Evolutionary conservation across 2,113 vertebrate species (phyloP).

Genomic region (Holacanthus passer): DNA sequence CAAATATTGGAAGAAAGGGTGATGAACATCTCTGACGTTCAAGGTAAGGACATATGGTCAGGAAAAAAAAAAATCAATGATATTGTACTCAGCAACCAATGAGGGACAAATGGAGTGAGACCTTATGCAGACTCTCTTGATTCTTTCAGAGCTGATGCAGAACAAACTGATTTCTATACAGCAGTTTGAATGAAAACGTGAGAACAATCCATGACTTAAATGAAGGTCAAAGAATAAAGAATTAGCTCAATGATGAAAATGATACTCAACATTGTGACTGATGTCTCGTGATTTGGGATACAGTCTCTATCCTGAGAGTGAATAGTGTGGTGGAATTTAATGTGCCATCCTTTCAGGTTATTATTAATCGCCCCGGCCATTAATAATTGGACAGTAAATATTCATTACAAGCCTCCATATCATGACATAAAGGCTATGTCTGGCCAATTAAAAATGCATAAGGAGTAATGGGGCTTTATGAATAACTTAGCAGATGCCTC

Average conservation of each 20-base stretch:
- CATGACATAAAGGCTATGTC: conserved; percentile 95
- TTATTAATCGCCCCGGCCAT: conserved; percentile 91
- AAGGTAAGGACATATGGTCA: conserved; percentile 65
- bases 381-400: conserved; percentile 96
- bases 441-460: conserved; percentile 96
- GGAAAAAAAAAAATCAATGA: conserved; percentile 59
- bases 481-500: conserved; percentile 95
- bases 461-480: conserved; percentile 96
- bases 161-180: conserved; percentile 9
- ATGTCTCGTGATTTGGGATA: conserved; percentile 51
- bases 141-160: conserved; percentile 27
- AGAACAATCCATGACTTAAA: conserved; percentile 19
- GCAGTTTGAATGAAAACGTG: conserved; percentile 1
- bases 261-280: conserved; percentile 36
- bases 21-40: conserved; percentile 63
- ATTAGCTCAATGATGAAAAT: conserved; percentile 39
- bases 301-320: conserved; percentile 18
- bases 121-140: conserved; percentile 42
- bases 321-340: conserved; percentile 87
- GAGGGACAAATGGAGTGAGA: conserved; percentile 61
- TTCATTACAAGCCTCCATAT: conserved; percentile 95
- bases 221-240: conserved; percentile 32
- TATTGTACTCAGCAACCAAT: conserved; percentile 54
- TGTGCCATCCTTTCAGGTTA: conserved; percentile 88
- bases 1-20: conserved; percentile 64